phyloP scores from a whole-genome alignment of 1,140 invertebrate species.

The Ooceraea biroi region DNA sequence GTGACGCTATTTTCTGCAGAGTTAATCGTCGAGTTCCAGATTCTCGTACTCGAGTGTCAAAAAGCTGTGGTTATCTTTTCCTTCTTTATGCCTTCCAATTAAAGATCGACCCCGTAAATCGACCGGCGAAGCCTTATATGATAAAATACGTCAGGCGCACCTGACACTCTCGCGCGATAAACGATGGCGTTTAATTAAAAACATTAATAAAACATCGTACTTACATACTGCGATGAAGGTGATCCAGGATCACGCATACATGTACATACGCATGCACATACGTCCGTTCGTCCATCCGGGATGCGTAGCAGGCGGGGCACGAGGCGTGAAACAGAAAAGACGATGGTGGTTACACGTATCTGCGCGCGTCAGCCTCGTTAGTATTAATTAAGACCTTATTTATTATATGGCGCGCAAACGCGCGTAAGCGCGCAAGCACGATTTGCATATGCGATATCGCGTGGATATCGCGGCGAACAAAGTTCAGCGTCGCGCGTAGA shows the following conservation, averaged over 20 bases:
- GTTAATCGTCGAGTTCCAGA: too few species aligned
- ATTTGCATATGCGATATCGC: constrained; percentile 56
- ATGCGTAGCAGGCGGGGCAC: constrained; percentile 10
- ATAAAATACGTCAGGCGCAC: too few species aligned
- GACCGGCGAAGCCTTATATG: too few species aligned
- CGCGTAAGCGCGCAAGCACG: constrained; percentile 37
- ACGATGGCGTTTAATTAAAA: neutral
- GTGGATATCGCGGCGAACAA: constrained; percentile 51
- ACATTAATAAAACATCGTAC: constrained; percentile 51
- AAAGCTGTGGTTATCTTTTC: too few species aligned
- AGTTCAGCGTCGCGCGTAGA: constrained; percentile 59
- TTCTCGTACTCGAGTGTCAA: too few species aligned
- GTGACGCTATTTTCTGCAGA: too few species aligned
- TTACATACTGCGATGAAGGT: constrained; percentile 65
- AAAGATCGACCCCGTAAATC: too few species aligned
- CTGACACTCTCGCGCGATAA: constrained; percentile 20
- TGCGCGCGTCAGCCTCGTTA: constrained; percentile 14
- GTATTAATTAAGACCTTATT: constrained; percentile 61
- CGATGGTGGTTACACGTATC: constrained; percentile 47
- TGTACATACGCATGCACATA: neutral
- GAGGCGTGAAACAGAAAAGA: constrained; percentile 67
- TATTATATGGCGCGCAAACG: constrained; percentile 39
- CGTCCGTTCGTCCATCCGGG: constrained; percentile 20
- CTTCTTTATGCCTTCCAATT: too few species aligned
- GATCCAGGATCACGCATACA: constrained; percentile 16